Conservation (phyloP, 2,113 vertebrate species). For the Crotalus tigris region DNA sequence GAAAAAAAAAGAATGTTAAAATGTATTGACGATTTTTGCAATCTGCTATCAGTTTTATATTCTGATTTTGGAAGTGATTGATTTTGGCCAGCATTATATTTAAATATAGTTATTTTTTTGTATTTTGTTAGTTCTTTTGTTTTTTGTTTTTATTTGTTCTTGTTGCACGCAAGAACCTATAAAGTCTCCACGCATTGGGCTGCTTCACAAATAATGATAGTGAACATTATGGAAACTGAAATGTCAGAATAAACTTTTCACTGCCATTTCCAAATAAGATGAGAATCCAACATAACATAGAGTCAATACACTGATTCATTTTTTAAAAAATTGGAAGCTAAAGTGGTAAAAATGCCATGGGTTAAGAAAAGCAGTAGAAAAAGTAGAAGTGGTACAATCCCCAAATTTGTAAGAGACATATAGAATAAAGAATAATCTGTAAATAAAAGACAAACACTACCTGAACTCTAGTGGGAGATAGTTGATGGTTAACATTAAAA, state of each 20-base stretch:
- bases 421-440: constrained; percentile 14
- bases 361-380: constrained; percentile 36
- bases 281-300: neutral
- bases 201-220: neutral
- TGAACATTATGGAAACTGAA: neutral
- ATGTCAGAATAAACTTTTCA: no score
- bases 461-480: neutral
- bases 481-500: constrained; percentile 4
- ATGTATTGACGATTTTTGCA: neutral
- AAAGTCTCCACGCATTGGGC: neutral
- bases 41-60: neutral
- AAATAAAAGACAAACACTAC: neutral
- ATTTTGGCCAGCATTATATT: neutral
- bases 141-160: neutral
- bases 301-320: neutral
- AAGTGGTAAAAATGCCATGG: constrained; percentile 44
- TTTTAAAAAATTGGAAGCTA: constrained; percentile 45
- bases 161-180: neutral
- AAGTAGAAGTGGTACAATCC: constrained; percentile 36
- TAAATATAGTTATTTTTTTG: neutral
- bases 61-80: neutral
- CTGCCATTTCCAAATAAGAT: neutral
- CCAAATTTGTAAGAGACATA: constrained; percentile 25
- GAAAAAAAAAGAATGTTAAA: neutral
- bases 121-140: neutral